Conservation (phyloP, 2,888 invertebrate species). For the Andrena chrysosceles region DNA sequence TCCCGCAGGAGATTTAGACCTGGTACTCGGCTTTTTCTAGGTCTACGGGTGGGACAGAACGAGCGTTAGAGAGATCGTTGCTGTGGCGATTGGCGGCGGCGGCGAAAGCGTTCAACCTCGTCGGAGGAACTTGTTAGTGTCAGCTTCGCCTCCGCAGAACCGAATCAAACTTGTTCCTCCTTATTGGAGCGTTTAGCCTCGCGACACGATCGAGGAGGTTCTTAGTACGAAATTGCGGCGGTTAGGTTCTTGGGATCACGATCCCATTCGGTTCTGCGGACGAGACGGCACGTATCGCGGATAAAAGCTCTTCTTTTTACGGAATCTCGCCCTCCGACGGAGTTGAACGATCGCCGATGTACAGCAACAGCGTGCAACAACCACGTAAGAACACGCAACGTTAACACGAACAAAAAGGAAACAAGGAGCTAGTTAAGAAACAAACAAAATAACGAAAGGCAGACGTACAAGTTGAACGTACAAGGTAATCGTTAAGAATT, state of each 20-base stretch:
- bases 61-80: slow-evolving; percentile 71
- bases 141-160: neutral
- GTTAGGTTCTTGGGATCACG: neutral
- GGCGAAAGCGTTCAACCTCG: slow-evolving; percentile 43
- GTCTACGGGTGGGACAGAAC: slow-evolving; percentile 87
- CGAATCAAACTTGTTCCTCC: neutral
- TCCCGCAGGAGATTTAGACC: slow-evolving; percentile 92
- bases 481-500: slow-evolving; percentile 65
- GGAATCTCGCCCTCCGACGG: slow-evolving; percentile 41
- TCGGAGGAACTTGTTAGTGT: slow-evolving; percentile 18
- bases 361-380: slow-evolving; percentile 79
- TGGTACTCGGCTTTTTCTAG: slow-evolving; percentile 98
- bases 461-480: slow-evolving; percentile 67
- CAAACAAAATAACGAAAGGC: slow-evolving; percentile 65
- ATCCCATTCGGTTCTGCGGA: neutral
- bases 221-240: neutral
- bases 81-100: slow-evolving; percentile 35
- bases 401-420: slow-evolving; percentile 69
- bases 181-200: neutral
- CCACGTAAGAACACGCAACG: slow-evolving; percentile 74
- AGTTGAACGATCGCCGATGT: slow-evolving; percentile 47
- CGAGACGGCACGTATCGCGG: too few relatives aligned
- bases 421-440: slow-evolving; percentile 57
- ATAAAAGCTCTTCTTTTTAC: too few relatives aligned
- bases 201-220: neutral